Base-by-base conservation (phyloP, 2,888 invertebrate genomes). In the Digitonthophagus gazella region DNA sequence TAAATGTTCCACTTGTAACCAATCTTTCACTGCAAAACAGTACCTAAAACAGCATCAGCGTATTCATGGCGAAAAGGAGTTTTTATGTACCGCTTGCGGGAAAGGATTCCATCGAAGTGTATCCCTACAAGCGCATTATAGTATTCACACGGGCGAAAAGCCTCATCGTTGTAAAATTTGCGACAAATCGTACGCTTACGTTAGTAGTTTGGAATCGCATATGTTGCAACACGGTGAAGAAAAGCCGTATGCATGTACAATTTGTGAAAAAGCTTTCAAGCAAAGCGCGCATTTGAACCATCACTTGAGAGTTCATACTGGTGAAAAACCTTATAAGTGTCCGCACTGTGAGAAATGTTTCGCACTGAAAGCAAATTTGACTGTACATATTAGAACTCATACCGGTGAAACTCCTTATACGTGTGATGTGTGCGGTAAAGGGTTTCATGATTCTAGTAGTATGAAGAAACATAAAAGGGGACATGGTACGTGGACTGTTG, bases 191-290 rank as follows among this genome's bases (percentile, higher is more conserved):
- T 81, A 80, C 67, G 74, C 76, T 2, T 79, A 79, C 58, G 74
- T 76, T 44, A 74, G 78, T 55, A 76, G 76, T 18, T 74, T 80
- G 15, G 76, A 78, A 14, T 75, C 75, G 54, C 81, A 81, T 67
- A 75, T 78, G 69, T 68, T 78, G 16, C 78, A 76, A 1, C 81
- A 81, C 67, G 79, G 78, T 0, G 79, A 79, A 0, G 76, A 77
- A 56, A 78, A 78, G 20, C 80, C 80, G 0, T 70, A 72, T 65
- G 58, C 55, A 19, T 75, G 75, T 56, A 58, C 64, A n/a, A 19
- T 71, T 22, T 75, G 75, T 66, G 58, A 66, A 5, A 68, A 69
- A 57, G 16, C 68, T 5, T 74, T 74, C 28, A 66, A 58, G 4
- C 74, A 74, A 58, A 56, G 54, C 1, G 19, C 64, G 6, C 73